Evolutionary conservation across 2,797 vertebrate genomes (phyloP), one percentile per base, ranked within the genome.

Genomic region (Anguilla anguilla): DNA sequence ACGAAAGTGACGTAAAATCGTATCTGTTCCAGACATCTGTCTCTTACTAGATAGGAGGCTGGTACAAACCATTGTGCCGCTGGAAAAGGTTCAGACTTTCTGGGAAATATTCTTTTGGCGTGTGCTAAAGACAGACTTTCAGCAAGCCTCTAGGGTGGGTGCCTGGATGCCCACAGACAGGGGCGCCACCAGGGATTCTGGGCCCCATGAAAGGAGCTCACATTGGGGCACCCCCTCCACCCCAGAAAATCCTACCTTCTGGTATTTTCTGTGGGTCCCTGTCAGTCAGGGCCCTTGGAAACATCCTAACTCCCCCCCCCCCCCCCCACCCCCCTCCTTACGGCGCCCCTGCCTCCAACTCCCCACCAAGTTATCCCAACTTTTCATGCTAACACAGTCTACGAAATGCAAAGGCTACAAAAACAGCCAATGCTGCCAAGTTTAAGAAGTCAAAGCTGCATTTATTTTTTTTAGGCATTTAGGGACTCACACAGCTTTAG

Each of bases 11-110:
- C 55, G 13, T 57, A 43, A 46, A 3, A 83, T 87, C 10, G 77
- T 57, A 88, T 89, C 25, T 72, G 57, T 6, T 81, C 57, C 85
- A 87, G 83, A 88, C 55, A 35, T 10, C 11, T 61, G 7, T 13
- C 3, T 69, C 85, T 86, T 10, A 19, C 39, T 77, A 86, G 53
- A 53, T 28, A 81, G 49, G 13, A 55, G 81, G 19, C 39, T 85
- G 84, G 39, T 61, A 85, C 15, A 35, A 3, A 69, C 19, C 25
- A 35, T 28, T 86, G 55, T 49, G 59, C 72, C 49, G 31, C 25
- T 64, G 46, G 25, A 87, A 72, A 86, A 84, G 87, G 55, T 13
- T 64, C 2, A 31, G 22, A 53, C 13, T 22, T 87, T 17, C 25
- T 51, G 61, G 17, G 53, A 25, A 89, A 72, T 83, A 84, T 43